These are phyloP conservation scores for Benthosema pterotum DNA, from an alignment of 2,797 vertebrate species.

Conservation along the genomic window DNA sequence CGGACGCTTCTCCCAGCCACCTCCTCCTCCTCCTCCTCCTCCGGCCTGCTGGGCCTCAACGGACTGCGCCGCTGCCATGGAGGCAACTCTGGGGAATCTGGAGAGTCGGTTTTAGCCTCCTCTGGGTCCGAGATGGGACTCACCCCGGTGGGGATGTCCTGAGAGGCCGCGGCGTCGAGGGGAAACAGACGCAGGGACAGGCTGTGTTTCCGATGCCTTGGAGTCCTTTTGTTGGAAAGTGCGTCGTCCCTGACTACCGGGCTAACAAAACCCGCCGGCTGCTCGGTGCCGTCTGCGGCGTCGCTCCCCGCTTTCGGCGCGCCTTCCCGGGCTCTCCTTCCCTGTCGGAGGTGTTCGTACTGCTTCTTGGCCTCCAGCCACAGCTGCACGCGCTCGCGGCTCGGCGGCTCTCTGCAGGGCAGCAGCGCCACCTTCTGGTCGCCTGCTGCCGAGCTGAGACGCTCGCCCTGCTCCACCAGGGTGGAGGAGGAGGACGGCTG, in stretches of 20 bases:
- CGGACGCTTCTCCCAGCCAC: slow-evolving; percentile 48
- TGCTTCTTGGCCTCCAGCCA: slow-evolving; percentile 96
- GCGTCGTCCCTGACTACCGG: slow-evolving; percentile 35
- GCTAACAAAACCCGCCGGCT: slow-evolving; percentile 12
- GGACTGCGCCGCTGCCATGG: slow-evolving; percentile 86
- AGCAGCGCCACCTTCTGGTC: slow-evolving; percentile 92
- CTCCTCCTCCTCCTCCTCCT: slow-evolving; percentile 50
- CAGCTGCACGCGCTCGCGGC: slow-evolving; percentile 86
- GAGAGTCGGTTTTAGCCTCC: slow-evolving; percentile 74
- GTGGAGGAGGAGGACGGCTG: slow-evolving; percentile 23
- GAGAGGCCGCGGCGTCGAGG: slow-evolving; percentile 42
- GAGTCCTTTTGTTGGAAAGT: slow-evolving; percentile 36
- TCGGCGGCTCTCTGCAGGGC: slow-evolving; percentile 94
- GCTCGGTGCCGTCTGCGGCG: background rate
- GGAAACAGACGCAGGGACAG: slow-evolving; percentile 69
- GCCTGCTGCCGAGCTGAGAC: background rate
- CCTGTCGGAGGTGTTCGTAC: slow-evolving; percentile 86
- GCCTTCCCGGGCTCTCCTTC: slow-evolving; percentile 26
- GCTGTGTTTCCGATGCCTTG: slow-evolving; percentile 68
- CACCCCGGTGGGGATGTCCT: slow-evolving; percentile 55
- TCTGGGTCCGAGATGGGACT: slow-evolving; percentile 50
- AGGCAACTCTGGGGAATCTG: slow-evolving; percentile 84
- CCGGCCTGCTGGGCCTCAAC: slow-evolving; percentile 29
- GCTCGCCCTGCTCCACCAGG: slow-evolving; percentile 18
- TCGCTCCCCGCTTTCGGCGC: slow-evolving; percentile 23